Conservation (phyloP, 2,113 vertebrate genomes). For the Hemiscyllium ocellatum region DNA sequence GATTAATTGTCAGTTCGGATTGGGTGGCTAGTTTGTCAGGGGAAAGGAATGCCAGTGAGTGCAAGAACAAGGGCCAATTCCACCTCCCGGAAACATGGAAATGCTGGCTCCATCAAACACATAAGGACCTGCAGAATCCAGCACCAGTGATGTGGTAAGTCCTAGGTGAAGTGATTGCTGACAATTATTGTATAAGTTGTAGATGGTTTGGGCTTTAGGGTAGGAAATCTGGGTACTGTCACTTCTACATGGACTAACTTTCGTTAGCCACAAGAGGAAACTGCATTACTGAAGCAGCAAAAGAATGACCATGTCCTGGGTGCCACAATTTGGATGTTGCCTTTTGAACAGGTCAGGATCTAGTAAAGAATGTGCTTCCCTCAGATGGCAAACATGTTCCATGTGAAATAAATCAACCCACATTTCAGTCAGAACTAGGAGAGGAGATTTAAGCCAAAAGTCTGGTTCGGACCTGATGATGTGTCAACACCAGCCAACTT, state of each 20-base stretch:
- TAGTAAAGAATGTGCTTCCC: background rate
- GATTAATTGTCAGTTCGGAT: background rate
- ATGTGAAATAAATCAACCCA: background rate
- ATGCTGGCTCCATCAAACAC: too few relatives aligned
- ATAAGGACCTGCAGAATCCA: too few relatives aligned
- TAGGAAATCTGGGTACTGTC: background rate
- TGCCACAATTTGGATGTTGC: background rate
- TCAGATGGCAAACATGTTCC: background rate
- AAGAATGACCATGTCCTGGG: background rate
- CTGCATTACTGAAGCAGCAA: background rate
- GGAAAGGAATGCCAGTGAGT: too few relatives aligned
- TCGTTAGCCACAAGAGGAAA: background rate
- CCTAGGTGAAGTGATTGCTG: too few relatives aligned
- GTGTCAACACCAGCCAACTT: constrained; percentile 26
- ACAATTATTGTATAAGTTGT: too few relatives aligned
- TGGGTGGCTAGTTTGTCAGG: background rate
- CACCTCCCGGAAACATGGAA: too few relatives aligned
- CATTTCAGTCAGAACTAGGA: constrained; percentile 6
- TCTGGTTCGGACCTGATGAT: background rate
- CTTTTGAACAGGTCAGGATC: background rate
- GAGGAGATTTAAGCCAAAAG: background rate
- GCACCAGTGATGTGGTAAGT: too few relatives aligned
- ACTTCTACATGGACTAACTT: background rate
- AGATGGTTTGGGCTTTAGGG: background rate
- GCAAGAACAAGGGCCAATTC: too few relatives aligned